Conservation (phyloP, 2,797 vertebrate genomes). For the Paguma larvata region DNA sequence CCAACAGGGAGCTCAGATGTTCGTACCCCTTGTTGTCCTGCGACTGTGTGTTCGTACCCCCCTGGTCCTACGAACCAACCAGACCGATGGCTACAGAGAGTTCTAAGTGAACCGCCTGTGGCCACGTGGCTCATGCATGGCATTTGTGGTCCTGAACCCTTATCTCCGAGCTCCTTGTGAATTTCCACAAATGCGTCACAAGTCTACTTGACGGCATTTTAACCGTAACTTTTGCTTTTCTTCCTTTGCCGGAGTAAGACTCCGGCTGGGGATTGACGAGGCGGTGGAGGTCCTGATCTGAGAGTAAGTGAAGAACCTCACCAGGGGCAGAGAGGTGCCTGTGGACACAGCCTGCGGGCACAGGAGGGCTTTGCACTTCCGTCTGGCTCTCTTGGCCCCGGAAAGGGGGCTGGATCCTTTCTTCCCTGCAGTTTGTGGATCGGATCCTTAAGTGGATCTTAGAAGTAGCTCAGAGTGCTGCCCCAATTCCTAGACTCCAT, state of each 20-base stretch:
- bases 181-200: neutral
- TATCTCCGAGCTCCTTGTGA: neutral
- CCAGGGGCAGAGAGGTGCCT: neutral
- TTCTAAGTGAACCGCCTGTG: fast-evolving
- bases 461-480: neutral
- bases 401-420: neutral
- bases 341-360: neutral
- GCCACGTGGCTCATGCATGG: fast-evolving
- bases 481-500: neutral
- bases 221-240: neutral
- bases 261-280: neutral
- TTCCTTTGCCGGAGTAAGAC: neutral
- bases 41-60: neutral
- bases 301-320: neutral
- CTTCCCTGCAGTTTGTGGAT: neutral
- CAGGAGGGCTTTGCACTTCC: neutral
- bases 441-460: neutral
- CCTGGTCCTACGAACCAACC: neutral
- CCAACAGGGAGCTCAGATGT: neutral
- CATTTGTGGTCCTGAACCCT: neutral
- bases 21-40: fast-evolving
- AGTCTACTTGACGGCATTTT: neutral
- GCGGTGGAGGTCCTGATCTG: too few relatives aligned
- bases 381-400: neutral
- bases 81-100: neutral